Evolutionary conservation across 2,888 invertebrate genomes (phyloP), one percentile per base, ranked within the genome.

Genomic region (Caenorhabditis doughertyi): DNA sequence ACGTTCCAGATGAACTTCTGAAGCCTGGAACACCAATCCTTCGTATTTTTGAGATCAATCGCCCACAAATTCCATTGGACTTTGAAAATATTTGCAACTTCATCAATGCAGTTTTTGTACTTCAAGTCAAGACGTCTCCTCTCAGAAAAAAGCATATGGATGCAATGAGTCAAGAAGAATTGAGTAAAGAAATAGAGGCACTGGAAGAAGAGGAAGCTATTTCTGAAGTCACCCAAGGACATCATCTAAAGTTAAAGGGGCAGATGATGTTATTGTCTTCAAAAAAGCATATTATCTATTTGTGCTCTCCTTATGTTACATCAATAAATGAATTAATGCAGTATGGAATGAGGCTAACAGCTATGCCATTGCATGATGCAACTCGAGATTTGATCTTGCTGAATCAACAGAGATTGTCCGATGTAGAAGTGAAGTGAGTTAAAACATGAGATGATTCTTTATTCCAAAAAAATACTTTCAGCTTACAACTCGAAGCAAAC

Each of bases 401-500:
- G 9, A 91, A 92, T 71, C 91, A 91, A 67, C 89, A 89, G 58
- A 85, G 91, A 16, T 74, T 91, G 11, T 84, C 85, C 3, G 90
- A 91, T 81, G 89, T 91, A 23, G 91, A 91, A 84, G 89, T 89
- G 35, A 92, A 92, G 91, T 91, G 42, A 35, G 70, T 35, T 47
- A 9, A 18, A 3, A 13, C 3, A 13, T 35, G n/a, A 16, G 0
- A 27, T 8, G 29, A 42, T 11, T 29, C 49, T 32, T n/a, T 55
- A 18, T 49, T 29, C 3, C 35, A 3, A n/a, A 21, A n/a, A n/a
- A n/a, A n/a, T n/a, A n/a, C 7, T 76, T 88, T 27, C 72, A 92
- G 92, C 74, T 88, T 92, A 42, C 92, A 92, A 85, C 85, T 92
- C 3, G 92, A 92, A 77, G 92, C 92, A 18, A 92, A 91, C 73